Base-by-base conservation (phyloP, 2,797 vertebrate species). In the Poeciliopsis gracilis region DNA sequence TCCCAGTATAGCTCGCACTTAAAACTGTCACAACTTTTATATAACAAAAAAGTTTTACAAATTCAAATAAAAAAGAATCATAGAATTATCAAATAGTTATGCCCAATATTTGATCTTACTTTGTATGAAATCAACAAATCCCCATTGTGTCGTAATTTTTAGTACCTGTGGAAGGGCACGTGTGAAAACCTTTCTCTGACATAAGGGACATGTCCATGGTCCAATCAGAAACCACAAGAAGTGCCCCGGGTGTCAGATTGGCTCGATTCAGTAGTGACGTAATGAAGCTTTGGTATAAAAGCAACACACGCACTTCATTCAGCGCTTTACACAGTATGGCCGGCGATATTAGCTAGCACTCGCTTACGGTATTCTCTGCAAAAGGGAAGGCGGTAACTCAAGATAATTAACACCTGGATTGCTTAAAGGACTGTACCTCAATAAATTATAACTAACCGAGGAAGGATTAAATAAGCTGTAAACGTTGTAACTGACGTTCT, bases 271-370 rank as follows among this genome's bases (percentile, higher is more conserved):
- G 1, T 0, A 0, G 0, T 92, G 93, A 93, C 93, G 94, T 90
- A 2, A 0, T 0, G 4, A 2, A 0, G 11, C 66, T 0, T 0
- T 0, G 0, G 89, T 33, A 98, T 98, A 97, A 96, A 97, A 93
- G 0, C 5, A 0, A 15, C 25, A 84, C 84, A 91, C 94, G 88
- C 72, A 81, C 67, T 33, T 2, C 1, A 0, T 8, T 66, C 87
- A 87, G 88, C 3, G 97, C 97, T 98, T 33, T 97, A 95, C 98
- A 98, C 98, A 99, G 98, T 99, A 99, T 99, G 98, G 98, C 98
- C 97, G 97, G 97, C 97, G 97, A 99, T 92, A 99, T 99, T 98
- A 99, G 98, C 98, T 99, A 99, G 97, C 98, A 97, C 95, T 98
- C 97, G 97, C 98, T 97, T 92, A 96, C 95, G 94, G 96, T 96